Conservation (phyloP, 2,113 vertebrate genomes). For the Chaetodon auriga region DNA sequence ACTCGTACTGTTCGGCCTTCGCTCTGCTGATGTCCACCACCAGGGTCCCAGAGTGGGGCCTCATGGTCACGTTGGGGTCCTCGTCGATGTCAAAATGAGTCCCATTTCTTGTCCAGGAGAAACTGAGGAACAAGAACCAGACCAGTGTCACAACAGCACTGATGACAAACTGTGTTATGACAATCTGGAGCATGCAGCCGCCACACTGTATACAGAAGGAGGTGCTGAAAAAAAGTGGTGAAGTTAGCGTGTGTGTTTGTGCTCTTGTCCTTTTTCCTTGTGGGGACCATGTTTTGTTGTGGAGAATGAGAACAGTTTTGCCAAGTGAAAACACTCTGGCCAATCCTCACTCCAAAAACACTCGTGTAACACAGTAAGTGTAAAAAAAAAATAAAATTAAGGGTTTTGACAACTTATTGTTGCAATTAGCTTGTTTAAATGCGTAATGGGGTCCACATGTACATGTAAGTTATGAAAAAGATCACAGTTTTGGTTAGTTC, state of each 20-base stretch:
- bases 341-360: not conserved
- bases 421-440: no score
- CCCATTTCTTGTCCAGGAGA: slow-evolving; percentile 96
- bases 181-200: not conserved
- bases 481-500: no score
- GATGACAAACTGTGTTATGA: not conserved
- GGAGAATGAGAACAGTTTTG: not conserved
- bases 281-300: no score
- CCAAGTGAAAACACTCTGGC: not conserved
- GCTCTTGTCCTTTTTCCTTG: not conserved
- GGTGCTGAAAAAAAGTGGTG: not conserved
- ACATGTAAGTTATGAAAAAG: no score
- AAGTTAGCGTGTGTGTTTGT: not conserved
- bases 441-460: no score
- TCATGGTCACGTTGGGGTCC: slow-evolving; percentile 90
- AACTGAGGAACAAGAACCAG: slow-evolving; percentile 79
- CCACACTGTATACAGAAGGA: not conserved
- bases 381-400: not conserved
- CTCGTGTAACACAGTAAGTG: no score
- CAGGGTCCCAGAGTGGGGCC: slow-evolving; percentile 91
- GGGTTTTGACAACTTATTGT: no score
- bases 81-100: slow-evolving; percentile 94
- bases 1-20: slow-evolving; percentile 92
- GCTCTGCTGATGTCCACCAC: slow-evolving; percentile 92
- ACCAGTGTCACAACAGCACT: not conserved